Percentiles rank a stretch among this genome's conserved stretches.
These are phyloP conservation scores for Leptarthrus brevirostris DNA, from an alignment of 2,888 invertebrate species.

Conservation along the genomic window DNA sequence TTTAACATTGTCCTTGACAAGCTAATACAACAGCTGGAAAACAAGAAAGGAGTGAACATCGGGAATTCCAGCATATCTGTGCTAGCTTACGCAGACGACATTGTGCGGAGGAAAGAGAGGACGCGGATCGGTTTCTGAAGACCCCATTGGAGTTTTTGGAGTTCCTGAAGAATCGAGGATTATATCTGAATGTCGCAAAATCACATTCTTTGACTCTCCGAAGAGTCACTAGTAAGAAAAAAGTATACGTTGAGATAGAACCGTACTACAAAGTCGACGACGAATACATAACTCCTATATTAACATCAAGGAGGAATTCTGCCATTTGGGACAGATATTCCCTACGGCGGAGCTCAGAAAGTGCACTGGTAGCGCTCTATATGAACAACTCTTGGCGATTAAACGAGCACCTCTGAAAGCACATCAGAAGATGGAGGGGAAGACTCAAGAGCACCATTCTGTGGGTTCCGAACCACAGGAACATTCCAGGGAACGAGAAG, in stretches of 20 bases:
- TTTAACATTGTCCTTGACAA: constrained; percentile 16
- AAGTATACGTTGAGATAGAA: background rate
- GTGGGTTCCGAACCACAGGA: too few relatives aligned
- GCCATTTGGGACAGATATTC: background rate
- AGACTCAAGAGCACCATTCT: too few relatives aligned
- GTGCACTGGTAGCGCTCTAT: background rate
- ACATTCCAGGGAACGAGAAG: too few relatives aligned
- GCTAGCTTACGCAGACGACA: constrained; percentile 13
- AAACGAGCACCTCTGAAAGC: constrained; percentile 6
- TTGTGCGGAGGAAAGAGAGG: too few relatives aligned
- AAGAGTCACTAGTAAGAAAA: background rate
- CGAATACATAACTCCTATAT: background rate
- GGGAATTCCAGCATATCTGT: background rate
- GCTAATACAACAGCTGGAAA: background rate
- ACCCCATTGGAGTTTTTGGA: too few relatives aligned
- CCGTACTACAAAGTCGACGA: background rate
- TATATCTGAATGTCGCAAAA: background rate
- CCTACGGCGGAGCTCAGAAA: background rate
- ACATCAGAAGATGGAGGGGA: constrained; percentile 19
- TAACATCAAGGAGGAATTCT: background rate
- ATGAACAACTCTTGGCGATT: background rate
- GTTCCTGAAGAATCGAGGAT: background rate
- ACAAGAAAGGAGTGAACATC: background rate
- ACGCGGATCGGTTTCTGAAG: too few relatives aligned
- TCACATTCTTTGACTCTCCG: background rate